These are phyloP conservation scores for Anodontia alba DNA, from an alignment of 2,888 invertebrate species.

Conservation along the genomic window DNA sequence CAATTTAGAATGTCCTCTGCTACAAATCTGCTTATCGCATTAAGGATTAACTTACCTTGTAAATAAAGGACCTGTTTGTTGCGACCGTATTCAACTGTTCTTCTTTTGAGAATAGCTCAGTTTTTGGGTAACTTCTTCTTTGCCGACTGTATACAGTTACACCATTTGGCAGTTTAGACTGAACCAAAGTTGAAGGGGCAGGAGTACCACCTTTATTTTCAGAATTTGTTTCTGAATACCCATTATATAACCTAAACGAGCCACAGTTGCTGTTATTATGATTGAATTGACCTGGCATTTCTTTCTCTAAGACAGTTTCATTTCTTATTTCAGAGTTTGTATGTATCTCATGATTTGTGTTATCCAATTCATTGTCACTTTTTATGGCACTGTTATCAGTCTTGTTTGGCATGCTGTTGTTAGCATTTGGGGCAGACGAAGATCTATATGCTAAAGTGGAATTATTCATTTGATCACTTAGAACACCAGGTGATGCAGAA, in stretches of 20 bases:
- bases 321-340: not conserved
- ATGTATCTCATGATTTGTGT: not conserved
- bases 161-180: constrained; percentile 53
- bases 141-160: constrained; percentile 59
- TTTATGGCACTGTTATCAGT: not conserved
- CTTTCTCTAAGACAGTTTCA: not conserved
- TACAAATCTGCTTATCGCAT: too few relatives aligned
- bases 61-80: constrained; percentile 58
- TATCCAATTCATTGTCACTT: not conserved
- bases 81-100: constrained; percentile 57
- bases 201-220: not conserved
- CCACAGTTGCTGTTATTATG: not conserved
- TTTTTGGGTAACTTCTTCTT: constrained; percentile 26
- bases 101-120: constrained; percentile 53
- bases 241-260: not conserved
- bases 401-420: not conserved
- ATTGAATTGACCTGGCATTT: not conserved
- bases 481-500: not conserved
- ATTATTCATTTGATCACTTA: not conserved
- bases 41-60: constrained; percentile 56
- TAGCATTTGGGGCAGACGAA: not conserved
- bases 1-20: too few relatives aligned
- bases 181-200: not conserved
- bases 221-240: not conserved
- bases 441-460: not conserved